phyloP scores from a whole-genome alignment of 2,888 invertebrate genomes.

The Agrochola circellaris region DNA sequence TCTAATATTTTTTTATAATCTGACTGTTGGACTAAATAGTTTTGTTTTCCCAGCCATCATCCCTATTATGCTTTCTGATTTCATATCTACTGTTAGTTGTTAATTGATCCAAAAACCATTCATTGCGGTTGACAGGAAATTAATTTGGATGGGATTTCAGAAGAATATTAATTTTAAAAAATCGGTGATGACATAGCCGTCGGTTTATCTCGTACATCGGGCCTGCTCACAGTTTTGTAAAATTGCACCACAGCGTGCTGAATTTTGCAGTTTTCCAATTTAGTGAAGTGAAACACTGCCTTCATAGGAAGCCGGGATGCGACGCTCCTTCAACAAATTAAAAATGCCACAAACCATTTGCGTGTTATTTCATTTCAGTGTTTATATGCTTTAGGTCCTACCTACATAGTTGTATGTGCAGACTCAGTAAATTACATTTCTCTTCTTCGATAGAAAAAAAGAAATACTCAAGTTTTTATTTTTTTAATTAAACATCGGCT shows the following conservation, averaged over 20 bases:
- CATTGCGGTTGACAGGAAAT: not conserved
- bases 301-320: slow-evolving; percentile 17
- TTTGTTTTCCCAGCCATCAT: too few species aligned
- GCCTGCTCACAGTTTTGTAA: slow-evolving; percentile 1
- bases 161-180: not conserved
- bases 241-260: slow-evolving; percentile 3
- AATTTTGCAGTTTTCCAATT: slow-evolving; percentile 47
- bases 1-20: too few species aligned
- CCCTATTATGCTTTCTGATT: not conserved
- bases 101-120: not conserved
- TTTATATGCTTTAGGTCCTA: not conserved
- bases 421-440: slow-evolving; percentile 1
- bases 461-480: too few species aligned
- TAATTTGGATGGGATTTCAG: not conserved
- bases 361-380: slow-evolving; percentile 41
- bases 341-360: slow-evolving; percentile 57
- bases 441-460: too few species aligned
- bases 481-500: not conserved
- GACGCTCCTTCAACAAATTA: slow-evolving; percentile 52
- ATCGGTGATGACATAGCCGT: not conserved
- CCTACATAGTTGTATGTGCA: not conserved
- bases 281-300: slow-evolving; percentile 36
- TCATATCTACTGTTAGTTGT: not conserved
- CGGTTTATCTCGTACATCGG: not conserved
- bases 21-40: too few species aligned